Evolutionary conservation across 2,888 invertebrate genomes (phyloP), one percentile per base, ranked within the genome.

Genomic region (Diachrysia chrysitis): DNA sequence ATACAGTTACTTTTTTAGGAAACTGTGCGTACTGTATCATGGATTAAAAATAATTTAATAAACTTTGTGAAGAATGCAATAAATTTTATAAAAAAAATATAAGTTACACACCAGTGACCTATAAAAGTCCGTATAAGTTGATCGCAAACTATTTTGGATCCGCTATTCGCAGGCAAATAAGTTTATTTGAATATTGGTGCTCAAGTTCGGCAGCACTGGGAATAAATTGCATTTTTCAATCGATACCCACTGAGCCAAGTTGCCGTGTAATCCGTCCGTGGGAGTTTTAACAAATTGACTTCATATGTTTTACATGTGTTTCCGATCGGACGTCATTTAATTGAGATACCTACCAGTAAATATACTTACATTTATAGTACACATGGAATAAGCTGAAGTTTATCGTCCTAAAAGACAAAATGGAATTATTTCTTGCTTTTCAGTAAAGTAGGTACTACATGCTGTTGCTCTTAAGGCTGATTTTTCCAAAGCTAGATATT

Each of bases 221-320:
- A 69, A 69, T 76, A 73, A 69, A 79, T 76, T 79, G 70, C 42
- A 63, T 69, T 73, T 66, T 71, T 65, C 61, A 69, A 71, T 79
- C 76, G 55, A 69, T 75, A 60, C 48, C 59, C 55, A 29, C 55
- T 19, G 35, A 51, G 35, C 29, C 48, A 14, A 59, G 23, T 53
- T 17, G 14, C 64, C 46, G 51, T 64, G 56, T 58, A 62, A 71
- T 61, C 16, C 35, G n/a, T 46, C 19, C 57, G 60, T 77, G 68
- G 68, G 48, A 77, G 46, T 42, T 37, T 23, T 37, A 60, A 69
- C 23, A 60, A 32, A 68, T 60, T 61, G 42, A 61, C 53, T 55
- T 73, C 46, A 59, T 25, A 55, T 64, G 56, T 51, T 60, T 21
- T 66, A 77, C 53, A 73, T 32, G 59, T 77, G 73, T 73, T 73